A percentile compares a stretch with the other conserved stretches of the same genome.
Conservation (phyloP, 2,888 invertebrate species). For the Polydrusus cervinus region DNA sequence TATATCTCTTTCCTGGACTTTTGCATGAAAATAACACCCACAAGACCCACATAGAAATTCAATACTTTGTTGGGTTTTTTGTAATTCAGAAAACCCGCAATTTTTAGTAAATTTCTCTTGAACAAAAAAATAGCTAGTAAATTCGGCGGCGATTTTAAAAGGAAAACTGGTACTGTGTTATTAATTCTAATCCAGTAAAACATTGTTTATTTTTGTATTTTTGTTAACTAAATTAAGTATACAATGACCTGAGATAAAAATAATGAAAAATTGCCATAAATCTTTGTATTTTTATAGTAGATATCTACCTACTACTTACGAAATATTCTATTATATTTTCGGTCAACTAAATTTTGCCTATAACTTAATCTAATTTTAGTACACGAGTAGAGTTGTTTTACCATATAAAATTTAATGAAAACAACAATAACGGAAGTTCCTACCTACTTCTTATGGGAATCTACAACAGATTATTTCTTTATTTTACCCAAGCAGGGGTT, state of each 20-base stretch:
- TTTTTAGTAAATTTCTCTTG: too few species aligned
- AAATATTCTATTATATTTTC: background rate
- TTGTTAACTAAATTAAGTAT: background rate
- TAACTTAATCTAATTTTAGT: background rate
- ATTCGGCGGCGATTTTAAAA: too few species aligned
- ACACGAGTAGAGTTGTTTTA: background rate
- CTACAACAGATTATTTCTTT: too few species aligned
- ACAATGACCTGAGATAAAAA: background rate
- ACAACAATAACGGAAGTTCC: conserved; percentile 8
- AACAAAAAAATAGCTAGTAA: too few species aligned
- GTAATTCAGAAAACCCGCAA: too few species aligned
- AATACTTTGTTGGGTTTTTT: too few species aligned
- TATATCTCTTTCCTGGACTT: too few species aligned
- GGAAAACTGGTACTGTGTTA: too few species aligned
- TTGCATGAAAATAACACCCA: too few species aligned
- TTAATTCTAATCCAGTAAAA: background rate
- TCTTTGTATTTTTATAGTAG: background rate
- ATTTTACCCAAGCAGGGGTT: too few species aligned
- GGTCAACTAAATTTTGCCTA: background rate
- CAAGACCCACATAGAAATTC: too few species aligned
- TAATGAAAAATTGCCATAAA: background rate
- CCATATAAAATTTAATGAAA: background rate
- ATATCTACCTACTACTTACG: background rate
- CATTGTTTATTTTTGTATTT: background rate
- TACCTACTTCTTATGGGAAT: too few species aligned